Base-by-base conservation (phyloP, 1,140 invertebrate genomes). In the Piezodorus guildinii region DNA sequence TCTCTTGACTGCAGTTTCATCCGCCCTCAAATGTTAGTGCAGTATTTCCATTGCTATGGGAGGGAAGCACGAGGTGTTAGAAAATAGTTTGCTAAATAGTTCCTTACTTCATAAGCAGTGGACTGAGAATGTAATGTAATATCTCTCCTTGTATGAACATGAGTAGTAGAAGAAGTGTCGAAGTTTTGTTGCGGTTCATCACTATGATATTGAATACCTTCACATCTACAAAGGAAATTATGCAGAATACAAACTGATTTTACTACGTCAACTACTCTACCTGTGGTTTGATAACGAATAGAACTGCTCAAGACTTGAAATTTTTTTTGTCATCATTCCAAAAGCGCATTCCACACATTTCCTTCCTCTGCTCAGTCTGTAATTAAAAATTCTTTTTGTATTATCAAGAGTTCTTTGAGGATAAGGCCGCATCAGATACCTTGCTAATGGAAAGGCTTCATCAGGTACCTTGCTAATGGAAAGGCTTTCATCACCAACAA, bases 301-400 rank as follows among this genome's bases (percentile, higher is more conserved):
- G 43, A 16, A 9, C 43, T 16, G 16, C 16, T 44, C 16, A 44
- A 44, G 9, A 44, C 43, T 10, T 9, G 9, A 44, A 44, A 44
- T 16, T n/a, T 44, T 44, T 60, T 62, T 45, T 5, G 63, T 61
- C 58, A 66, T 21, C 62, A 76, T 74, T 16, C 74, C 74, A 71
- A 77, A 78, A 15, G 69, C 69, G 68, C 75, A 75, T 68, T 78
- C 76, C 27, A 76, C 69, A 16, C 68, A 69, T 69, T 73, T 70
- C 62, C 75, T 68, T 52, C 70, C 74, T 61, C 73, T 65, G 56
- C 70, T 72, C 44, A 75, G 65, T 66, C 75, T 68, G 62, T 75
- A 77, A 63, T 73, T 73, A 62, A 73, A 73, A 59, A 71, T 68
- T 63, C 62, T 63, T 65, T 70, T 73, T 51, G 54, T 49, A 52